Base-by-base conservation (phyloP, 2,888 invertebrate genomes). In the Nephrotoma guestfalica region DNA sequence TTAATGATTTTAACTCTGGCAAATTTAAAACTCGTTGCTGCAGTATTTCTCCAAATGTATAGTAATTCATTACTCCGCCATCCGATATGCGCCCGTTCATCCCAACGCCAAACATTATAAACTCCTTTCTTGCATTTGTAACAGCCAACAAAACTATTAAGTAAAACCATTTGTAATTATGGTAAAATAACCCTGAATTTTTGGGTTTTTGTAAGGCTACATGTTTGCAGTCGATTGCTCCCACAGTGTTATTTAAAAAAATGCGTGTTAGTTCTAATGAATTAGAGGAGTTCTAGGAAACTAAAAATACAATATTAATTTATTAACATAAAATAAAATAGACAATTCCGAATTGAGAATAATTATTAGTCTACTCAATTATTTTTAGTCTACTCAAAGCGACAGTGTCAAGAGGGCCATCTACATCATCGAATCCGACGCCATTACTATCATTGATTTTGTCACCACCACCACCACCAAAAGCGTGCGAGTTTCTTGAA, bases 131-230 rank as follows among this genome's bases (percentile, higher is more conserved):
- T 41, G 87, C 87, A 71, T 87, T 87, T n/a, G n/a, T n/a, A n/a
- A n/a, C n/a, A n/a, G 86, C 87, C 85, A 87, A 86, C 15, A 88
- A 43, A 18, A 88, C 87, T n/a, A n/a, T n/a, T n/a, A 43, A 87
- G 30, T 86, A 83, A 6, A 40, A 86, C 42, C 86, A 86, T 87
- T 87, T 88, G n/a, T 87, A 87, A 71, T 88, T 88, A 18, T 87
- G 87, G 86, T 87, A 87, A 86, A 85, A 86, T 13, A 87, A 87
- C 87, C n/a, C n/a, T 4, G 86, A 86, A 41, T 86, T 40, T 4
- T 57, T 13, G 5, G 88, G 88, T 86, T 86, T 86, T n/a, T 15
- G 30, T 11, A 88, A 86, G 4, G 71, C 71, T 9, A 87, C 40
- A 43, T 88, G 87, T 41, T 87, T 87, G 15, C 88, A 86, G 84